phyloP scores from a whole-genome alignment of 2,888 invertebrate species.

The Tetropium fuscum region DNA sequence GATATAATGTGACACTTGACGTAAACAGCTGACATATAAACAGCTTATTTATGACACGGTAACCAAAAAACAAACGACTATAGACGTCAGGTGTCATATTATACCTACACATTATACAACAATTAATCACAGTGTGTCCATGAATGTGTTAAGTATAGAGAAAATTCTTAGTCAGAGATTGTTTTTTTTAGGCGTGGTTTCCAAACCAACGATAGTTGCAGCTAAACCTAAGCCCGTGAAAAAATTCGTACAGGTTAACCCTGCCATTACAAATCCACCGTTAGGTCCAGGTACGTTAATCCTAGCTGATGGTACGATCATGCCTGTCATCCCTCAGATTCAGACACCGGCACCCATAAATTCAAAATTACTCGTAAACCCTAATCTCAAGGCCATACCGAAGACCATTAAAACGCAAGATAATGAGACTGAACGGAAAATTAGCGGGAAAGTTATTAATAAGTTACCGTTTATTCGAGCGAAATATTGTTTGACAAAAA shows the following conservation, averaged over 20 bases:
- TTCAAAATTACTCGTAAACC: conserved; percentile 21
- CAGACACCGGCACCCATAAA: conserved; percentile 48
- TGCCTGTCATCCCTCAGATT: conserved; percentile 58
- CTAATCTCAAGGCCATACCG: neutral
- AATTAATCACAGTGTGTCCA: no score
- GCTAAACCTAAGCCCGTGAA: conserved; percentile 49
- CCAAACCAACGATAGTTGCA: conserved; percentile 54
- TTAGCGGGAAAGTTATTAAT: neutral
- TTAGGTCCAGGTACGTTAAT: conserved; percentile 63
- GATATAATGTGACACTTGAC: no score
- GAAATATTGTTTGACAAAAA: conserved; percentile 57
- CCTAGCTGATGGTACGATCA: conserved; percentile 60
- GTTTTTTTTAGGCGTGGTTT: conserved; percentile 52
- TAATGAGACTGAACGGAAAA: neutral
- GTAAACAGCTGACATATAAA: no score
- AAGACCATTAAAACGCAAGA: neutral
- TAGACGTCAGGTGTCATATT: no score
- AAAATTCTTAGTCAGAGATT: no score
- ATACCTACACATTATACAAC: no score
- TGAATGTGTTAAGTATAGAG: no score
- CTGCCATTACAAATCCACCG: conserved; percentile 48
- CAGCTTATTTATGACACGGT: no score
- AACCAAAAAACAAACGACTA: no score
- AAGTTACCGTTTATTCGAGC: conserved; percentile 35
- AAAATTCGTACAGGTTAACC: conserved; percentile 40